Percentiles rank a stretch among this genome's conserved stretches.
Conservation (phyloP, 2,888 invertebrate genomes). For the Drosophila suboccidentalis region DNA sequence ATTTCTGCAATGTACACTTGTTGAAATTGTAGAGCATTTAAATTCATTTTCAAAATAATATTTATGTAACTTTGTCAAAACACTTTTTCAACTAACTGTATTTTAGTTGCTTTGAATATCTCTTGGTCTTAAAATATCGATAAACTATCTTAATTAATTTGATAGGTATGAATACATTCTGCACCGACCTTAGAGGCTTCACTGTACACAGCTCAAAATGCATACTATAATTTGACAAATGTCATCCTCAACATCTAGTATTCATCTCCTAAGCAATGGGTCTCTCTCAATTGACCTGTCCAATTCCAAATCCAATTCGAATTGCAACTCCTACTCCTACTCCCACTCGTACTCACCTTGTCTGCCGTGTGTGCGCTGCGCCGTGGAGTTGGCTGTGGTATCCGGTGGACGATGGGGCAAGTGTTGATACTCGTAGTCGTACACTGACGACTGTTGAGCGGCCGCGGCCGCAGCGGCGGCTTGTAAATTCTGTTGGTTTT, state of each 20-base stretch:
- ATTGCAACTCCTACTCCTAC: neutral
- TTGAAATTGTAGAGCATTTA: too few species aligned
- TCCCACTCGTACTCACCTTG: slow-evolving; percentile 79
- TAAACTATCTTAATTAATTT: neutral
- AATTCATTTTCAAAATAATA: too few species aligned
- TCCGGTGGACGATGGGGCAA: slow-evolving; percentile 83
- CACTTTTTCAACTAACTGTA: too few species aligned
- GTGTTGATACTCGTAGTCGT: slow-evolving; percentile 85
- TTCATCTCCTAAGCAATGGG: neutral
- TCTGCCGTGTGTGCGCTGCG: slow-evolving; percentile 84
- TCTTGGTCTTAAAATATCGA: too few species aligned
- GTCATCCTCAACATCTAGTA: too few species aligned
- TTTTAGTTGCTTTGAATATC: too few species aligned
- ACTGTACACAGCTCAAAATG: neutral
- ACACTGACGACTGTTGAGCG: slow-evolving; percentile 81
- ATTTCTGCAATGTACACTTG: too few species aligned
- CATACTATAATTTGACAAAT: neutral
- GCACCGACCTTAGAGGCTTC: neutral
- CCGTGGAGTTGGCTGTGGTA: slow-evolving; percentile 72
- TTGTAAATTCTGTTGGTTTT: slow-evolving; percentile 83
- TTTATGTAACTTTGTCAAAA: too few species aligned
- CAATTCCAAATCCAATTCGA: neutral
- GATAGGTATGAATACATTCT: neutral
- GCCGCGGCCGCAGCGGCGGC: slow-evolving; percentile 68
- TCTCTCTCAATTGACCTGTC: neutral